Evolutionary conservation across 2,113 vertebrate genomes (phyloP), one percentile per base, ranked within the genome.

Genomic region (Rhynchopsitta pachyrhyncha): DNA sequence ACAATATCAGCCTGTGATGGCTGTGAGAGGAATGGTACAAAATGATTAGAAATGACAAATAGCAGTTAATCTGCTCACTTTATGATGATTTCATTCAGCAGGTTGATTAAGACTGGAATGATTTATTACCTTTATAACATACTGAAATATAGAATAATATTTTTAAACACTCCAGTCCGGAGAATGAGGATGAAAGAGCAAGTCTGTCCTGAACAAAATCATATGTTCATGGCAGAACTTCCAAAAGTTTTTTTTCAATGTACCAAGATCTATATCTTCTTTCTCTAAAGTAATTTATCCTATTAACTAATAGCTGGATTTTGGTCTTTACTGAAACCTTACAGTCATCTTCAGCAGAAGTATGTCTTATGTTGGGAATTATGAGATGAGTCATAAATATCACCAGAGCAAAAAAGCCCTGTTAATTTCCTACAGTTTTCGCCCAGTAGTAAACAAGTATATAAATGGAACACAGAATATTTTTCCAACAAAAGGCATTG

Each of bases 371-470:
- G 44, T 29, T 80, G 69, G 52, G 57, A 93, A 82, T 82, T 89
- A 63, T 28, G 18, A 91, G 27, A 27, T 35, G 53, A 84, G 63
- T 91, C 44, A 76, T 80, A 83, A 90, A 68, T 85, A 89, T 57
- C 28, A 84, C 46, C 27, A 62, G 44, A 66, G 41, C 49, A 76
- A 74, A 87, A 94, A 80, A 91, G 60, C 55, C 53, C 62, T 17
- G 17, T 85, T 85, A 59, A 82, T 88, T 92, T 95, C 70, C 53
- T 82, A 63, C 28, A 33, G 3, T 71, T 88, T 75, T 79, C 57
- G 90, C 49, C 17, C 31, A 29, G 71, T 88, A 91, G 87, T 91
- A 95, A 95, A 92, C 63, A 82, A 66, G 39, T 49, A 87, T 86
- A 87, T 82, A 95, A 92, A 89, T 62, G 78, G 78, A 95, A 82